Evolutionary conservation across 2,113 vertebrate species (phyloP), one percentile per base, ranked within the genome.

Genomic region (Cyanoderma ruficeps): DNA sequence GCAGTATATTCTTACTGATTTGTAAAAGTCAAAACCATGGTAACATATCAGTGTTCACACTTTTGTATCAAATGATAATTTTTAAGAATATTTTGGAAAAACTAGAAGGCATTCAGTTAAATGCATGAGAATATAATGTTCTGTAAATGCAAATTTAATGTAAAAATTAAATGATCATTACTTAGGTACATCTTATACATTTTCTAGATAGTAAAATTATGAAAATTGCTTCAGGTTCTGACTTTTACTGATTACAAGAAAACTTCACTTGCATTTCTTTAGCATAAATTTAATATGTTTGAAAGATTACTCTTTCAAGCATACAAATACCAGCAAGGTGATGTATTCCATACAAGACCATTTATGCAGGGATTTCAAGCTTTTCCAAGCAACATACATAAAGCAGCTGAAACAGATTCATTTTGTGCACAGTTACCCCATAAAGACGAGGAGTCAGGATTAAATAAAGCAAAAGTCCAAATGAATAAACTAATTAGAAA

Each of bases 71-170:
- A 96, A 94, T 7, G 19, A 89, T 95, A 93, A 96, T 57, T 91
- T 95, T 94, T 90, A 93, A 88, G 91, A 96, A 94, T 92, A 60
- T 92, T 96, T 95, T 92, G 86, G 60, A 94, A 96, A 97, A 96
- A 64, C n/a, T 85, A 33, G 49, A 94, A 89, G 16, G 25, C 30
- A 89, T 88, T 95, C 59, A 93, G 50, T 71, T 93, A 77, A 94
- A 92, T 84, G 18, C 78, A 87, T 89, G 33, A 75, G 74, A 96
- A 87, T 80, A 41, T 65, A 85, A 94, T 90, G 65, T 88, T 89
- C 70, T 80, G 61, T 88, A 52, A 85, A 92, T 39, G 33, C 42
- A 76, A 92, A 90, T 88, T 31, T 90, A 91, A 96, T 91, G 46
- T 44, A 46, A 87, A 97, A 91, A 85, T 68, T 95, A 83, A 81